These are phyloP conservation scores for Salticus scenicus DNA, from an alignment of 2,888 invertebrate species.

Conservation along the genomic window DNA sequence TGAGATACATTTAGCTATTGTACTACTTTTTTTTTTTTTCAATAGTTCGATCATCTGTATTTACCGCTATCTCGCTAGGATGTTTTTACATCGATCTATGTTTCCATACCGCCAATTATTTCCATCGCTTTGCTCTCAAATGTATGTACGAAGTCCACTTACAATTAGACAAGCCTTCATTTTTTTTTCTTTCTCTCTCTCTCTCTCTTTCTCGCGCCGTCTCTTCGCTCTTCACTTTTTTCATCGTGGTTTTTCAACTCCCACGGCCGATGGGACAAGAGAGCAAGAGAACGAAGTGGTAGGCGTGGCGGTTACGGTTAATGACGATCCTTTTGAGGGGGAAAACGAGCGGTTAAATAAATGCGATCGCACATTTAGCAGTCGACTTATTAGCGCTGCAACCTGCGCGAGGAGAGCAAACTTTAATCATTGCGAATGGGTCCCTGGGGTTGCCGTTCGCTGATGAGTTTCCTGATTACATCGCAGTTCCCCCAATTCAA, in stretches of 20 bases:
- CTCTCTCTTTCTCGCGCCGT: no score
- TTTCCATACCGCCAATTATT: no score
- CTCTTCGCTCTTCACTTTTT: neutral
- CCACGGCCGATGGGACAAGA: neutral
- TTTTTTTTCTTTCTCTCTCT: no score
- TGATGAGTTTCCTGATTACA: conserved; percentile 68
- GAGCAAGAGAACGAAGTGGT: neutral
- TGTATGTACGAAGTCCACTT: no score
- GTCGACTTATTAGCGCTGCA: conserved; percentile 61
- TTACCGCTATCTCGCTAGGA: no score
- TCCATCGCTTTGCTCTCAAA: no score
- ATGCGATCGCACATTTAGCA: conserved; percentile 55
- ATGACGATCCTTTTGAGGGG: conserved; percentile 19
- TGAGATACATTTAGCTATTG: no score
- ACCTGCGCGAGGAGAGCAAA: conserved; percentile 53
- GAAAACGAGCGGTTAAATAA: conserved; percentile 62
- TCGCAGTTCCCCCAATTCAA: conserved; percentile 18
- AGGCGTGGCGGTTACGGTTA: neutral
- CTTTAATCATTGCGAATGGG: conserved; percentile 64
- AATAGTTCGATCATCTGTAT: no score
- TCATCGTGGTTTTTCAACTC: neutral
- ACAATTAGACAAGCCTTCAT: no score
- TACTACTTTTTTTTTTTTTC: no score
- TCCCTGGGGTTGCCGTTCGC: conserved; percentile 36
- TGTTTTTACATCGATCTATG: no score